Evolutionary conservation across 2,113 vertebrate species (phyloP).

Genomic region (Oryzias celebensis): DNA sequence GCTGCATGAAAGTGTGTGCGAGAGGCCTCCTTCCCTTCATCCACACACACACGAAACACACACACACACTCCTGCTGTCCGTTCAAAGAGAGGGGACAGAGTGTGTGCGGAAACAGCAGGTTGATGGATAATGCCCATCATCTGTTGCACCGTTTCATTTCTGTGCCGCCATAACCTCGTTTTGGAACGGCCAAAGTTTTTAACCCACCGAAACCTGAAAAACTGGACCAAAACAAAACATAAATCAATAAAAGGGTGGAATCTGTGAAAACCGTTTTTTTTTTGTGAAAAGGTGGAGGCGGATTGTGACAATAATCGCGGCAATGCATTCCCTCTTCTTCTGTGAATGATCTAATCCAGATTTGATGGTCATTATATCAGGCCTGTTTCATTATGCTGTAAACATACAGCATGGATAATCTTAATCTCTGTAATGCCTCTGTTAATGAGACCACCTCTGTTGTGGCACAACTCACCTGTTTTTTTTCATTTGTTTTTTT

Average conservation of each 20-base stretch:
- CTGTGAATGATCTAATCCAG: constrained; percentile 77
- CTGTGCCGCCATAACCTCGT: constrained; percentile 64
- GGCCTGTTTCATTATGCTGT: constrained; percentile 69
- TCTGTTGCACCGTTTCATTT: constrained; percentile 75
- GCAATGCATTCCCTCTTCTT: constrained; percentile 52
- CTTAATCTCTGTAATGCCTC: constrained; percentile 72
- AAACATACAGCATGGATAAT: constrained; percentile 74
- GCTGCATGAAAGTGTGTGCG: constrained; percentile 46
- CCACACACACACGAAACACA: constrained; percentile 20
- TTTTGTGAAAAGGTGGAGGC: not conserved
- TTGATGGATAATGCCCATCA: constrained; percentile 75
- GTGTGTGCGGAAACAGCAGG: constrained; percentile 71
- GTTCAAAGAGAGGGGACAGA: constrained; percentile 64
- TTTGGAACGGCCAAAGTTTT: constrained; percentile 48
- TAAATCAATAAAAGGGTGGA: constrained; percentile 4
- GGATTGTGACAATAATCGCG: constrained; percentile 57
- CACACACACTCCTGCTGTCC: constrained; percentile 67
- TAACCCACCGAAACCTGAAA: too few species aligned
- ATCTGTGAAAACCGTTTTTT: not conserved
- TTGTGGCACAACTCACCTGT: constrained; percentile 26
- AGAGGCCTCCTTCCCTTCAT: constrained; percentile 40
- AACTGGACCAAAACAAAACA: constrained; percentile 10
- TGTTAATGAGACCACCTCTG: constrained; percentile 53
- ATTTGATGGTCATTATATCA: constrained; percentile 75
- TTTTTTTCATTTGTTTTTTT: constrained; percentile 14